Conservation (phyloP, 1,140 invertebrate species). For the Lutraria rhynchaena region DNA sequence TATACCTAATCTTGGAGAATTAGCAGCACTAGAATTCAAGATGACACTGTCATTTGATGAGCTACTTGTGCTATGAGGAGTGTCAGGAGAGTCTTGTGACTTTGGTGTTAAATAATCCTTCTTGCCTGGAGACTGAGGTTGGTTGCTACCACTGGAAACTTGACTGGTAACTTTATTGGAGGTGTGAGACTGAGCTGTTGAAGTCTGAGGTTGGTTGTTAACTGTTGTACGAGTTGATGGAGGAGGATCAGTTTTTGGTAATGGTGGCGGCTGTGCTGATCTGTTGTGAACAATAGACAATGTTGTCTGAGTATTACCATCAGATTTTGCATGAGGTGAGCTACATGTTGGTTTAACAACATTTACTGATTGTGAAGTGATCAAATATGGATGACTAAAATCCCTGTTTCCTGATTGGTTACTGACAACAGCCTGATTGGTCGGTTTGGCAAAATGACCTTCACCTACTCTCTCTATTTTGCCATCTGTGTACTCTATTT, state of each 20-base stretch:
- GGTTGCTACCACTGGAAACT: conserved; percentile 27
- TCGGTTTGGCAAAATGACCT: conserved; percentile 65
- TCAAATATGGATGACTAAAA: conserved; percentile 58
- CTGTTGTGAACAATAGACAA: conserved; percentile 73
- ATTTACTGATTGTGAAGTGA: conserved; percentile 73
- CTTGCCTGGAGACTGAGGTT: conserved; percentile 34
- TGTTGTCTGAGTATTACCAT: conserved; percentile 78
- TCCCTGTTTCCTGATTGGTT: conserved; percentile 52
- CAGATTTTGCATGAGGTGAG: conserved; percentile 65
- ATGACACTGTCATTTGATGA: conserved; percentile 79
- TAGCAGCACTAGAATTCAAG: conserved; percentile 70
- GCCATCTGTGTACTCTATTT: conserved; percentile 69
- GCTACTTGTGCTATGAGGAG: conserved; percentile 56
- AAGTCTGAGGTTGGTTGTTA: conserved; percentile 60
- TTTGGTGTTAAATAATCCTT: conserved; percentile 21
- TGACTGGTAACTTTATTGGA: conserved; percentile 14
- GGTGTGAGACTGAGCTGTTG: conserved; percentile 23
- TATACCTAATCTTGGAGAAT: conserved; percentile 76
- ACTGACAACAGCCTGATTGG: conserved; percentile 54
- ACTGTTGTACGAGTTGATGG: conserved; percentile 54
- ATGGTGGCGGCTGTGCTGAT: conserved; percentile 57
- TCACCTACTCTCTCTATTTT: conserved; percentile 67
- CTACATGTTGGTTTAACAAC: conserved; percentile 78
- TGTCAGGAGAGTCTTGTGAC: conserved; percentile 42
- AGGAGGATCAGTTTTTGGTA: conserved; percentile 67